Conservation (phyloP, 2,888 invertebrate genomes). For the Cephus pulcher region DNA sequence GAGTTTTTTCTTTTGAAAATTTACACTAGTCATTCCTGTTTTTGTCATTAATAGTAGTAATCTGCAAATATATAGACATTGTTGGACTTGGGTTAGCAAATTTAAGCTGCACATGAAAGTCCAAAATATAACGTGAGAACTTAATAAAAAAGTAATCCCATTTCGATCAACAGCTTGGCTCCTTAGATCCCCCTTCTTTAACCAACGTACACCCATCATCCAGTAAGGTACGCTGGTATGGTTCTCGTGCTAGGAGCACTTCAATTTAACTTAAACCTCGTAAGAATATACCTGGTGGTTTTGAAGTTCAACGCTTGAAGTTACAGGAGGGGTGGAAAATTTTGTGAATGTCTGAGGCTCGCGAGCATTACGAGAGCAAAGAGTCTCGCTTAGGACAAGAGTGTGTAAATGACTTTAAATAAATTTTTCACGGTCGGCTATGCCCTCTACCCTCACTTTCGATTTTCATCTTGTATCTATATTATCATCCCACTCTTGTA, state of each 20-base stretch:
- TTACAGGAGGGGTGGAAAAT: not conserved
- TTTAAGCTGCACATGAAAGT: not conserved
- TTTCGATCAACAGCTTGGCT: slow-evolving; percentile 36
- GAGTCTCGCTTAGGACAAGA: slow-evolving; percentile 7
- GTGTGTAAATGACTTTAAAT: slow-evolving; percentile 41
- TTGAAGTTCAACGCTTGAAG: not conserved
- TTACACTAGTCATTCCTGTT: not conserved
- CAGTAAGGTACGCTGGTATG: not conserved
- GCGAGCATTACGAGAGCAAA: not conserved
- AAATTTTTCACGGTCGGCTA: slow-evolving; percentile 22
- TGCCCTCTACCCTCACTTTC: not conserved
- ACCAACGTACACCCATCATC: not conserved
- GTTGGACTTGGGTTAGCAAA: not conserved
- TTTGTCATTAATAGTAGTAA: not conserved
- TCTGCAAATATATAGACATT: not conserved
- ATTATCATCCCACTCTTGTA: not conserved
- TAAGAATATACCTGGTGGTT: slow-evolving; percentile 31
- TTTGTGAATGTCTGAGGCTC: not conserved
- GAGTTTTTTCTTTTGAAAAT: no score
- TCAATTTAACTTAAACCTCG: slow-evolving; percentile 45
- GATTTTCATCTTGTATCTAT: not conserved
- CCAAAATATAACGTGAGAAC: not conserved
- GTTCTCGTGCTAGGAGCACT: slow-evolving; percentile 20
- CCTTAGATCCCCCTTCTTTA: not conserved
- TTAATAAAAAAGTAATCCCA: slow-evolving; percentile 44